Percentiles rank a stretch among this genome's conserved stretches.
Conservation (phyloP, 2,113 vertebrate species). For the human (Homo sapiens) region GRCh38 chr6:46672001-46672500, state of each 20-base stretch:
- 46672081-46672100: neutral
- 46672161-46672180: neutral
- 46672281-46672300: neutral
- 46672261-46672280: neutral
- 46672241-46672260: neutral
- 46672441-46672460: neutral
- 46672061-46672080: neutral
- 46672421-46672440: neutral
- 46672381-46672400: neutral
- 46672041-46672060: neutral
- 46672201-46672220: neutral
- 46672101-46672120: neutral
- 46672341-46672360: accelerated
- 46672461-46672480: neutral
- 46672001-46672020: neutral
- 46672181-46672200: neutral
- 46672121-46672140: neutral
- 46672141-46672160: neutral
- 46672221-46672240: neutral
- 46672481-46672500: neutral
- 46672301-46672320: neutral
- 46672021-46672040: neutral
- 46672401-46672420: neutral
- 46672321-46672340: neutral
- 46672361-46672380: neutral